Evolutionary conservation across 2,113 vertebrate species (phyloP).

Genomic region (Crotalus helleri): DNA sequence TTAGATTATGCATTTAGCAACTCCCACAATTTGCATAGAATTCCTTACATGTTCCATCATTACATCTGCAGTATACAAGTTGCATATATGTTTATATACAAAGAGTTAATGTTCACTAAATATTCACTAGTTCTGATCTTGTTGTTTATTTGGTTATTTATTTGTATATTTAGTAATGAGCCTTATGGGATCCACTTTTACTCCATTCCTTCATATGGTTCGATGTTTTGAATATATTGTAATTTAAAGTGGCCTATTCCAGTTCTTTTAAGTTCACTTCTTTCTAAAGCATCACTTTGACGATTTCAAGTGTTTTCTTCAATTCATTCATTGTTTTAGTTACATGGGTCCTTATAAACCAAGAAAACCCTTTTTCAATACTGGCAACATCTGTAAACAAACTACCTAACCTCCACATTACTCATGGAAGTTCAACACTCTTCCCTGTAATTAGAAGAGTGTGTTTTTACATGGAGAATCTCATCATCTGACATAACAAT

Average conservation of each 20-base stretch:
- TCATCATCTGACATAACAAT: background rate
- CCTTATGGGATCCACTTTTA: background rate
- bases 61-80: too few relatives aligned
- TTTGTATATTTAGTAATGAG: background rate
- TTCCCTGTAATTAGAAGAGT: background rate
- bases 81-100: too few relatives aligned
- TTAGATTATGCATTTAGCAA: too few relatives aligned
- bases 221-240: background rate
- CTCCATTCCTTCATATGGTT: background rate
- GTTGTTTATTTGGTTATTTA: background rate
- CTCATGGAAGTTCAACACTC: background rate
- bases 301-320: background rate
- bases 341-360: background rate
- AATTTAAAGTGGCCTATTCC: background rate
- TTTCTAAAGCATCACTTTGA: background rate
- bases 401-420: background rate
- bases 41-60: too few relatives aligned
- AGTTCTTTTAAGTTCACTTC: background rate
- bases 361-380: background rate
- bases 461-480: background rate
- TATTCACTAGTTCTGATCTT: background rate
- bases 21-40: too few relatives aligned
- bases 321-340: background rate
- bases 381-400: background rate
- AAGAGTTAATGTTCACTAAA: background rate